Evolutionary conservation across 1,140 invertebrate genomes (phyloP), one percentile per base, ranked within the genome.

Genomic region (Dendroctonus valens): DNA sequence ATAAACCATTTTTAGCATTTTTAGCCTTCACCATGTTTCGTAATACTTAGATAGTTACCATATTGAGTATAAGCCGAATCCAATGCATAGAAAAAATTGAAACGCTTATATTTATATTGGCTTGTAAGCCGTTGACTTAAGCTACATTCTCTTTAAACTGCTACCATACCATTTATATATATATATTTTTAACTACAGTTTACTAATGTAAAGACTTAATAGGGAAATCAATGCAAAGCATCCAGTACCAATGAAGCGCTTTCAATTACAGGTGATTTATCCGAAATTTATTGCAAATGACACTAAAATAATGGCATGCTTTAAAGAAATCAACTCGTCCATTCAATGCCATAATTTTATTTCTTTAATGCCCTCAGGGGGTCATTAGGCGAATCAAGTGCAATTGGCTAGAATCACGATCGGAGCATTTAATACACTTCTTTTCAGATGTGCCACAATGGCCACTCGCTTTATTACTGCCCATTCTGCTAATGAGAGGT

Each of bases 391-490:
- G 44, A 59, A 59, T 59, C 14, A 59, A 49, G 38, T 39, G 42
- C 57, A 59, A 59, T 59, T 59, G 57, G 44, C 44, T 49, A 48
- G 57, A 59, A 59, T 59, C 57, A 59, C 57, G 57, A 59, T 42
- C 57, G 14, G 15, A 5, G 41, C 42, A 14, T 59, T 59, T 59
- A 59, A 59, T 59, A 48, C 41, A 44, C 40, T 49, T 59, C 57
- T 59, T 59, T 59, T 59, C 15, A 59, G 44, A 59, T 59, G 44
- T 59, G 15, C 26, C 44, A 59, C 57, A 59, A 59, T 49, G 42
- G 42, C 11, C n/a, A 49, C 41, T 59, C 14, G 26, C 14, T 59
- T 59, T 59, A 59, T 59, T 59, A 40, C 52, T 39, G 37, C 15
- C 52, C 52, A 54, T 39, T 54, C 37, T 38, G 38, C 52, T 54